These are phyloP conservation scores for Indicator indicator DNA, from an alignment of 2,113 vertebrate genomes.

Conservation along the genomic window DNA sequence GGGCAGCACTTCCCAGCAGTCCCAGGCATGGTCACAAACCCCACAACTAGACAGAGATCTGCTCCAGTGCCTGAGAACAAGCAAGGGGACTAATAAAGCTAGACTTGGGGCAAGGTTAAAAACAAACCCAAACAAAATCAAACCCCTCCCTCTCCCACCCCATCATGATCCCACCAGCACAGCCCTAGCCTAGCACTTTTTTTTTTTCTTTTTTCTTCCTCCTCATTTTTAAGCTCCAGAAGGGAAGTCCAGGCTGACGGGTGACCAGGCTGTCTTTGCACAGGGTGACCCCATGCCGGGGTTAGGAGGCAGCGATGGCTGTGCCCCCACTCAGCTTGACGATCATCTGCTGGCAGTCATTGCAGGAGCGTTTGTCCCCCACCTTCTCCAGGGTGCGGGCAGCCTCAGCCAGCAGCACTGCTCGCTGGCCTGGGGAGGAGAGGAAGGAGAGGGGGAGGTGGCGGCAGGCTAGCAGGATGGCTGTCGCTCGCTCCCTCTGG, in stretches of 20 bases:
- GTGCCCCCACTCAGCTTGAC: slow-evolving; percentile 92
- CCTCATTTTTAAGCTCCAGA: not conserved
- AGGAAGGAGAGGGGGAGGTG: slow-evolving; percentile 95
- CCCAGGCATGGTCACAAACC: not conserved
- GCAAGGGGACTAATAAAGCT: slow-evolving; percentile 18
- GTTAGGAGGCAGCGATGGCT: slow-evolving; percentile 90
- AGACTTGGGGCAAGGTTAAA: slow-evolving; percentile 4
- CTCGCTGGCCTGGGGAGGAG: slow-evolving; percentile 90
- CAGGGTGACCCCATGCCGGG: fast-evolving
- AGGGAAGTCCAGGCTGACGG: not conserved
- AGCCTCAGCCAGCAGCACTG: slow-evolving; percentile 91
- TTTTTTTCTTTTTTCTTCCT: not conserved
- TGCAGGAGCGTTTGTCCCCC: slow-evolving; percentile 93
- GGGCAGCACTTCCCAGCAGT: not conserved
- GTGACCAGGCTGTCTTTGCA: not conserved
- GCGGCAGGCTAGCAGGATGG: slow-evolving; percentile 94
- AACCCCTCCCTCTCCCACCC: slow-evolving; percentile 25
- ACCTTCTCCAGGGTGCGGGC: slow-evolving; percentile 95
- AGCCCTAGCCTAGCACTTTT: slow-evolving; percentile 35
- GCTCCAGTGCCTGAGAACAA: not conserved
- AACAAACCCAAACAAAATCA: not conserved
- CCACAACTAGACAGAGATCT: not conserved
- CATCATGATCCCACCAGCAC: not conserved
- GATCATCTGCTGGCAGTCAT: slow-evolving; percentile 95
- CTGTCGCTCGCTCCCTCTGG: slow-evolving; percentile 91